Evolutionary conservation across 2,888 invertebrate genomes (phyloP).

Genomic region (Parnassius smintheus): DNA sequence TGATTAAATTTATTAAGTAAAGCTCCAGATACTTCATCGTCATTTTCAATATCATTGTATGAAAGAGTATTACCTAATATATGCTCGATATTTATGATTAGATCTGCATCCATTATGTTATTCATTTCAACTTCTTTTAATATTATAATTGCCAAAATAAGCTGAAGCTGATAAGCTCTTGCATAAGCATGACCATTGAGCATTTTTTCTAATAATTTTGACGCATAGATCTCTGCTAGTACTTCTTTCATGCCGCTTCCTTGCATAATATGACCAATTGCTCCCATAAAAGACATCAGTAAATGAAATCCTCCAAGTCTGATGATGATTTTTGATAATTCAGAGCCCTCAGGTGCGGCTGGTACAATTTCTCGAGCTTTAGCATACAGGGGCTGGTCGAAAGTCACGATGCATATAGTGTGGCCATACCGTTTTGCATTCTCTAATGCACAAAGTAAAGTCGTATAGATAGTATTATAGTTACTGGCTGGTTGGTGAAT

Average conservation of each 20-base stretch:
- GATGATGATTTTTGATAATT: no score
- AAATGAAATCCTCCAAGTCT: constrained; percentile 38
- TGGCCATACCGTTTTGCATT: constrained; percentile 35
- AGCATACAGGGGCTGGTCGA: no score
- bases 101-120: constrained; percentile 25
- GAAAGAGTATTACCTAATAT: constrained; percentile 38
- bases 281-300: constrained; percentile 51
- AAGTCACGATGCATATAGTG: constrained; percentile 40
- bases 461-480: constrained; percentile 34
- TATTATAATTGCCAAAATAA: constrained; percentile 20
- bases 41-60: constrained; percentile 42
- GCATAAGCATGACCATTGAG: no score
- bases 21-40: constrained; percentile 37
- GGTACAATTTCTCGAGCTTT: no score
- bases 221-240: constrained; percentile 35
- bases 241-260: constrained; percentile 52
- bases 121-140: constrained; percentile 10
- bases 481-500: constrained; percentile 35
- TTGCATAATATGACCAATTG: constrained; percentile 51
- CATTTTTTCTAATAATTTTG: constrained; percentile 31
- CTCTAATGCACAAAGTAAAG: constrained; percentile 34
- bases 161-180: constrained; percentile 16
- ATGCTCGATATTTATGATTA: constrained; percentile 21
- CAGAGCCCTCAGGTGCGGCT: no score
- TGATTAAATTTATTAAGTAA: constrained; percentile 33